These are phyloP conservation scores for Catonia carolina DNA, from an alignment of 2,888 invertebrate genomes.

Conservation along the genomic window DNA sequence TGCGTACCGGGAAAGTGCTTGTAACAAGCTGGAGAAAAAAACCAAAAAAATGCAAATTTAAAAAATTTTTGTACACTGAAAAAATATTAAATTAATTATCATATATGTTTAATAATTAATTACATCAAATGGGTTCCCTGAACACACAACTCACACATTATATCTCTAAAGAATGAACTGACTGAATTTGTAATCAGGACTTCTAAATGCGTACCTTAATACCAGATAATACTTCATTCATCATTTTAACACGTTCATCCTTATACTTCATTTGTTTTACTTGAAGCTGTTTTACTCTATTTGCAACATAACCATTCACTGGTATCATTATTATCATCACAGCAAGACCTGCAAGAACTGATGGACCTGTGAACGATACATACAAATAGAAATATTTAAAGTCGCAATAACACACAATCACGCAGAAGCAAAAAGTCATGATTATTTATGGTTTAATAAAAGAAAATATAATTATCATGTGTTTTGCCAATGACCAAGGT, in stretches of 20 bases:
- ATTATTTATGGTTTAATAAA: background rate
- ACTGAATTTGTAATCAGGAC: no score
- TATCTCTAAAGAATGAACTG: no score
- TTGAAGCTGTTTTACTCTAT: conserved; percentile 44
- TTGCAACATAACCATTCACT: conserved; percentile 44
- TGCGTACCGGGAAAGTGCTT: no score
- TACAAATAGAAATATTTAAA: background rate
- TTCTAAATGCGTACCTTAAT: conserved; percentile 34
- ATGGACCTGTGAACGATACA: conserved; percentile 44
- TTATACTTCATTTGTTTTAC: conserved; percentile 50
- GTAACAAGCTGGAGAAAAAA: no score
- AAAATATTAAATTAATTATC: no score
- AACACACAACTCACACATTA: no score
- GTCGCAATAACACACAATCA: background rate
- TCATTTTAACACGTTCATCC: conserved; percentile 48
- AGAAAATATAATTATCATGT: no score
- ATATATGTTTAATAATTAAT: no score
- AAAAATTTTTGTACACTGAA: no score
- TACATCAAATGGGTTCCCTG: no score
- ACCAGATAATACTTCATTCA: conserved; percentile 35
- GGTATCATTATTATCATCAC: conserved; percentile 50
- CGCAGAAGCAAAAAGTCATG: background rate
- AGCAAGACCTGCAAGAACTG: conserved; percentile 54
- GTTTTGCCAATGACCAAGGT: no score
- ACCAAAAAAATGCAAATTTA: no score